Conservation (phyloP, 2,888 invertebrate species). For the Aphidoletes aphidimyza region DNA sequence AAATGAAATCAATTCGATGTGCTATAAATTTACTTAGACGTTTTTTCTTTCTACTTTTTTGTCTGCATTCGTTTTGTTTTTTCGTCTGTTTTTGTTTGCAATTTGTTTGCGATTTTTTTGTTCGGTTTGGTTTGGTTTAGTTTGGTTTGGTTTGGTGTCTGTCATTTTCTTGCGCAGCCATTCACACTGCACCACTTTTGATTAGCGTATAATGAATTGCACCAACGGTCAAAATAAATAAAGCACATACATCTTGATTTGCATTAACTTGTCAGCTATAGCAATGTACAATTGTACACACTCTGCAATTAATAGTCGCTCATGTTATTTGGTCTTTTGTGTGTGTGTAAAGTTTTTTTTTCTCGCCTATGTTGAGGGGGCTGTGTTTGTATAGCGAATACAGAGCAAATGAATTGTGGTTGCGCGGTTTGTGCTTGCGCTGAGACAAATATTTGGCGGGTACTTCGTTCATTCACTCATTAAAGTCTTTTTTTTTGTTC, state of each 20-base stretch:
- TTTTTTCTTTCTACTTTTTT: not conserved
- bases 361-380: too few species aligned
- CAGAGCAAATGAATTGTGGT: not conserved
- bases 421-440: too few species aligned
- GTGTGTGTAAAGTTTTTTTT: not conserved
- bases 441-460: constrained; percentile 22
- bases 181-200: not conserved
- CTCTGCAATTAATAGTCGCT: too few species aligned
- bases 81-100: too few species aligned
- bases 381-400: too few species aligned
- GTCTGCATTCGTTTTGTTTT: not conserved
- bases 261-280: not conserved
- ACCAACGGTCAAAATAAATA: not conserved
- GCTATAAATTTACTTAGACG: constrained; percentile 15
- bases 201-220: not conserved
- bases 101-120: too few species aligned
- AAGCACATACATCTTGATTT: not conserved
- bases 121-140: too few species aligned
- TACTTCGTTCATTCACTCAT: constrained; percentile 51
- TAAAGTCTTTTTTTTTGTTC: constrained; percentile 10
- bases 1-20: constrained; percentile 43
- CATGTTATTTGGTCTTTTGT: too few species aligned
- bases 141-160: too few species aligned
- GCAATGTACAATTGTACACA: too few species aligned
- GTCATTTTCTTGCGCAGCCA: not conserved